These are phyloP conservation scores for Machimus atricapillus DNA, from an alignment of 2,888 invertebrate genomes.

Conservation along the genomic window DNA sequence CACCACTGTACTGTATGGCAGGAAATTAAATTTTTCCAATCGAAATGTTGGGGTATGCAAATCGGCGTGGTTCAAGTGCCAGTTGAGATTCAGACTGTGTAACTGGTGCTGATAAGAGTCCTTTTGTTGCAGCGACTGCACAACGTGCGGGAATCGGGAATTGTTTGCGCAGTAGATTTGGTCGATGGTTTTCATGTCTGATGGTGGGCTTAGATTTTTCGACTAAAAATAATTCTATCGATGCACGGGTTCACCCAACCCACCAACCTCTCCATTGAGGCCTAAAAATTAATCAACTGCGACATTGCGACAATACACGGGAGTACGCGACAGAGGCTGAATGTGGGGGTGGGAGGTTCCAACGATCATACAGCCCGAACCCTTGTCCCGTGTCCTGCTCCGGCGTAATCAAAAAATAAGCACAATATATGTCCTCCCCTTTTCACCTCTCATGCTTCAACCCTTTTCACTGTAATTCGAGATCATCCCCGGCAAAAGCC, in stretches of 20 bases:
- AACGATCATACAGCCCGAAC: background rate
- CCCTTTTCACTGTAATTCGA: slow-evolving; percentile 40
- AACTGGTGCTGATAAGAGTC: slow-evolving; percentile 4
- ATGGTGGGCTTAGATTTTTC: background rate
- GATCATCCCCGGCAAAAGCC: slow-evolving; percentile 34
- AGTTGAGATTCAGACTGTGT: background rate
- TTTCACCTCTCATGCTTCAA: slow-evolving; percentile 34
- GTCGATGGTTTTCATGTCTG: background rate
- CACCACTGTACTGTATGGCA: background rate
- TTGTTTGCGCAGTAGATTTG: background rate
- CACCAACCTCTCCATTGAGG: background rate
- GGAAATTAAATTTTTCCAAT: slow-evolving; percentile 39
- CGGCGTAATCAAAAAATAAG: slow-evolving; percentile 41
- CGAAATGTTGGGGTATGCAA: slow-evolving; percentile 25
- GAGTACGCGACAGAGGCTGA: background rate
- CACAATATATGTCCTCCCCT: slow-evolving; percentile 35
- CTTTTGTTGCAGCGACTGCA: slow-evolving; percentile 16
- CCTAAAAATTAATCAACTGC: slow-evolving; percentile 37
- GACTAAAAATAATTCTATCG: background rate
- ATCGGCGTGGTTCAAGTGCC: slow-evolving; percentile 22
- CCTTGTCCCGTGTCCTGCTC: background rate
- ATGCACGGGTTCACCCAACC: background rate
- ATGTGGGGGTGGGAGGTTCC: background rate
- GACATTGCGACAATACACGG: slow-evolving; percentile 29
- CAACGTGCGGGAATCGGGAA: background rate